Percentiles rank a stretch among this genome's conserved stretches.
Conservation (phyloP, 2,797 vertebrate genomes). For the Propithecus perrieri region DNA sequence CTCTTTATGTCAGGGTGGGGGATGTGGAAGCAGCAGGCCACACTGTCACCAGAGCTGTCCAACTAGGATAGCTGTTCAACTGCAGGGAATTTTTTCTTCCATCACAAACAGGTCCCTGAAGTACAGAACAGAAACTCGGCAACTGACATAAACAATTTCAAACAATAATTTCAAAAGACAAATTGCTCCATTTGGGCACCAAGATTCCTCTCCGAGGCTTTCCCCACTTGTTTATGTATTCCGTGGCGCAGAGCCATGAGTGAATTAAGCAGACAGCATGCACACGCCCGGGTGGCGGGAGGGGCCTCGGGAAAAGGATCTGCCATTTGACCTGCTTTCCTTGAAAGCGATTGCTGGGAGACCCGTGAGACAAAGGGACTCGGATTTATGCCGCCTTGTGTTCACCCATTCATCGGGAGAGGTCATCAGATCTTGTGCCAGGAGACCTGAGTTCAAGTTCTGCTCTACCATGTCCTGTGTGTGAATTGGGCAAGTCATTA, state of each 20-base stretch:
- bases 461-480: too few relatives aligned
- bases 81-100: not conserved
- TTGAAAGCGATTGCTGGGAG: constrained; percentile 50
- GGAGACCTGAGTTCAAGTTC: not conserved
- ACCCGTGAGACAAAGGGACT: not conserved
- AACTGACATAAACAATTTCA: constrained; percentile 79
- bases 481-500: not conserved
- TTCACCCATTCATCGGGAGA: not conserved
- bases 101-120: constrained; percentile 67
- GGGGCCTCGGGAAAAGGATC: not conserved
- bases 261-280: constrained; percentile 71
- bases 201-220: constrained; percentile 77
- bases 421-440: not conserved
- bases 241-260: constrained; percentile 57
- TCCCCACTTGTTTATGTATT: constrained; percentile 77
- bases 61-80: not conserved
- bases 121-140: constrained; percentile 76
- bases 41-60: not conserved
- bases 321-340: constrained; percentile 50
- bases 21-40: not conserved
- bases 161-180: constrained; percentile 78
- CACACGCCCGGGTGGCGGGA: not conserved
- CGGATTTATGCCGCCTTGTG: not conserved
- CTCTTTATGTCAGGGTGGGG: not conserved
- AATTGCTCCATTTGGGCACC: constrained; percentile 76